Evolutionary conservation across 2,797 vertebrate species (phyloP).

Genomic region (Manis crassicaudata): DNA sequence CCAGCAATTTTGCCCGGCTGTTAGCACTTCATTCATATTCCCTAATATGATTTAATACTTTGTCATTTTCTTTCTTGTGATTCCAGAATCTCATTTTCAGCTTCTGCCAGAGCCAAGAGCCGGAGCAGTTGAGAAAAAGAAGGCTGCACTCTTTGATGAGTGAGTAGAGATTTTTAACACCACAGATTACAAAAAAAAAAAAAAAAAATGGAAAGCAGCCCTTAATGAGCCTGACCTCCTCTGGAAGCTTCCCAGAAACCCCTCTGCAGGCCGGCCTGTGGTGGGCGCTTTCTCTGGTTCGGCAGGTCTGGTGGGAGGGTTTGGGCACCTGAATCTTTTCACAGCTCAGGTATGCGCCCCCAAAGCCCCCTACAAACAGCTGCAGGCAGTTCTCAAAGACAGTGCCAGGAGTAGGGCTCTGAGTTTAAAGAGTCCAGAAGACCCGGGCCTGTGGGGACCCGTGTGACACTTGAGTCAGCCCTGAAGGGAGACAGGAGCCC

Average conservation of each 20-base stretch:
- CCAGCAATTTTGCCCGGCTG: neutral
- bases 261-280: too few species aligned
- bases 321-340: neutral
- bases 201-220: neutral
- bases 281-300: neutral
- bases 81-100: conserved; percentile 66
- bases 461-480: neutral
- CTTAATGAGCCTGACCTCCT: neutral
- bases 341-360: neutral
- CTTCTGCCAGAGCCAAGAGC: conserved; percentile 35
- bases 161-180: conserved; percentile 64
- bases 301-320: neutral
- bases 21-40: neutral
- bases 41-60: conserved; percentile 39
- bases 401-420: neutral
- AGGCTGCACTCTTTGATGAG: conserved; percentile 44
- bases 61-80: conserved; percentile 52
- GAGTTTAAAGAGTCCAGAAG: neutral
- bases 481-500: neutral
- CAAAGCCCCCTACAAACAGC: neutral
- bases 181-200: neutral
- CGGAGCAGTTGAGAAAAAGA: conserved; percentile 18
- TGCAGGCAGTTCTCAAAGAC: neutral
- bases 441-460: too few species aligned
- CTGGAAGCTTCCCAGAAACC: neutral